phyloP scores from a whole-genome alignment of 2,888 invertebrate genomes.

The Asteroscopus sphinx region DNA sequence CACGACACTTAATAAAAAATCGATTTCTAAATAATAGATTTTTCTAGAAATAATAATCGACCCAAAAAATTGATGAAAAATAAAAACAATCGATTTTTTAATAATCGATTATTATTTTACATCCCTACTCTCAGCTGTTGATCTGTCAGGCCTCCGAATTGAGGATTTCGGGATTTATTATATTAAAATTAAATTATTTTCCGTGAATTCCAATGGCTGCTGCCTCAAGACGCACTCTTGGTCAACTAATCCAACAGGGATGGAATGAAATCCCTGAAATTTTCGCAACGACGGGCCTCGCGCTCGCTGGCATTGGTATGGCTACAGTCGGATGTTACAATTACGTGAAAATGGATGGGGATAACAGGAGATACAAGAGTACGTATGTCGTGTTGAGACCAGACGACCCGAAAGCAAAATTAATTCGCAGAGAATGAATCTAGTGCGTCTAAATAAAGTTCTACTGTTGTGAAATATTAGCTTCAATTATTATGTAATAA shows the following conservation, averaged over 20 bases:
- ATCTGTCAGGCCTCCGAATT: too few relatives aligned
- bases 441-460: constrained; percentile 18
- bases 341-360: constrained; percentile 90
- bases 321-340: constrained; percentile 82
- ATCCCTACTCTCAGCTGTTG: too few relatives aligned
- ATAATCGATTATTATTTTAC: too few relatives aligned
- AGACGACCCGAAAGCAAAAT: constrained; percentile 91
- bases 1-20: too few relatives aligned
- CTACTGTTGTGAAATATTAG: constrained; percentile 52
- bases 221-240: constrained; percentile 74
- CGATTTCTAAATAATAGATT: too few relatives aligned
- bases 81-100: too few relatives aligned
- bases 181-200: neutral
- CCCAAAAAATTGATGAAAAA: too few relatives aligned
- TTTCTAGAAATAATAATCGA: too few relatives aligned
- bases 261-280: constrained; percentile 94
- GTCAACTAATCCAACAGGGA: constrained; percentile 80
- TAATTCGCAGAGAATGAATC: constrained; percentile 87
- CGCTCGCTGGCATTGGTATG: constrained; percentile 89
- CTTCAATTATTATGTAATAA: constrained; percentile 83
- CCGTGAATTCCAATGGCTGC: constrained; percentile 68
- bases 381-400: constrained; percentile 91
- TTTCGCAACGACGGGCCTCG: constrained; percentile 90
- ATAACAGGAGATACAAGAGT: constrained; percentile 91
- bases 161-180: too few relatives aligned